A percentile compares a stretch with the other conserved stretches of the same genome.
These are phyloP conservation scores for Nesoenas mayeri DNA, from an alignment of 2,113 vertebrate species.

Conservation along the genomic window DNA sequence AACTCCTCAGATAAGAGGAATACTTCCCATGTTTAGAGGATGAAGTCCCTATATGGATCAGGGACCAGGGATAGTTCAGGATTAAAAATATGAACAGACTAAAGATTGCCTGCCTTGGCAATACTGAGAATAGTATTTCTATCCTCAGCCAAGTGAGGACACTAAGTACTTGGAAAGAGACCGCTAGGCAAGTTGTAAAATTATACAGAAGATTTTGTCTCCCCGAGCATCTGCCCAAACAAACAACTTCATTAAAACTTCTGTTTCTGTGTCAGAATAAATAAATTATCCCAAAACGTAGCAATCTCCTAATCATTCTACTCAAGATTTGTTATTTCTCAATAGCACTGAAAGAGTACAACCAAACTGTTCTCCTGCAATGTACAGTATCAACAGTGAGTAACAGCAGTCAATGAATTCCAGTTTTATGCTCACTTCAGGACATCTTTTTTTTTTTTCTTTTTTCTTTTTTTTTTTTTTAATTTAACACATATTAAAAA, in stretches of 20 bases:
- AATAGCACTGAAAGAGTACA: neutral
- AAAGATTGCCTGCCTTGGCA: neutral
- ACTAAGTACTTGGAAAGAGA: neutral
- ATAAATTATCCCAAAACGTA: neutral
- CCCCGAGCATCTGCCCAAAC: neutral
- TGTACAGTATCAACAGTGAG: neutral
- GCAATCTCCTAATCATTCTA: neutral
- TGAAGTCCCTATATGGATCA: neutral
- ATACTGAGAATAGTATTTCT: neutral
- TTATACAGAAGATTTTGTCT: neutral
- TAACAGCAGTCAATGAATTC: neutral
- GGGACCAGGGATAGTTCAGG: neutral
- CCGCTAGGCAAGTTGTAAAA: neutral
- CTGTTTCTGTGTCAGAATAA: neutral
- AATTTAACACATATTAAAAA: neutral
- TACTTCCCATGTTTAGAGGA: neutral
- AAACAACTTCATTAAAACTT: neutral
- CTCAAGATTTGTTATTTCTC: neutral
- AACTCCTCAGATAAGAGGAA: neutral
- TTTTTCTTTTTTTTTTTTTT: slow-evolving; percentile 18
- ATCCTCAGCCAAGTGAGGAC: neutral
- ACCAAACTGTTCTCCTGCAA: neutral
- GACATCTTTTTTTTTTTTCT: neutral
- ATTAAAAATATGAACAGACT: neutral
- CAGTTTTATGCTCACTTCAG: neutral